Evolutionary conservation across 2,888 invertebrate genomes (phyloP), one percentile per base, ranked within the genome.

Genomic region (Nezara viridula): DNA sequence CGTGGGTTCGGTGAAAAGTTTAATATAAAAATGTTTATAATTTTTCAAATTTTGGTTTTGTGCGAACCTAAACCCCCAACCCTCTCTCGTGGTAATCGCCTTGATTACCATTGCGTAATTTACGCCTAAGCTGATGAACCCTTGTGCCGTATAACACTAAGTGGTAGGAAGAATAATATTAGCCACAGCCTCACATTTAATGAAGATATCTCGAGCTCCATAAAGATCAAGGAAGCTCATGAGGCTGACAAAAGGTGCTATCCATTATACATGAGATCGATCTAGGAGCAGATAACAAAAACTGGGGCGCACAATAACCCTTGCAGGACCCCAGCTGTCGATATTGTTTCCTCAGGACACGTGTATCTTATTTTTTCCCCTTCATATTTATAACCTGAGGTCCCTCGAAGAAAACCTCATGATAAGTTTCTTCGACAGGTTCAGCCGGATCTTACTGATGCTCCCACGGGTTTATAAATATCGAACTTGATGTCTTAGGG

Each of bases 261-360:
- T 81, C 44, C 47, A 81, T 81, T 81, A 81, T 44, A 81, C 81
- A 81, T 44, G 81, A 81, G 81, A 47, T 81, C 81, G 40, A 81
- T 47, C 81, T 10, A 3, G 44, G 44, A 44, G 16, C 4, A 24
- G 81, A 81, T 44, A 81, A 47, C 40, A 44, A 73, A 66, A 81
- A 47, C 81, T 12, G 44, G 81, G 81, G 44, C 81, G 37, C 81
- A 47, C 81, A 81, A 47, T 44, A 81, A 40, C 44, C n/a, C 44
- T 81, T 44, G 24, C 37, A 44, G 81, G 44, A 24, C 44, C 24
- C 81, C 24, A 14, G n/a, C 81, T 81, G 81, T 44, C 81, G 44
- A 44, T 81, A 81, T 81, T 81, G 81, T 81, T 81, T 81, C 16
- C 44, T 47, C 21, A 81, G 81, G 81, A 24, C 81, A 81, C 81